Percentiles rank a stretch among this genome's conserved stretches.
Conservation (phyloP, 2,888 invertebrate genomes). For the Chesias legatella region DNA sequence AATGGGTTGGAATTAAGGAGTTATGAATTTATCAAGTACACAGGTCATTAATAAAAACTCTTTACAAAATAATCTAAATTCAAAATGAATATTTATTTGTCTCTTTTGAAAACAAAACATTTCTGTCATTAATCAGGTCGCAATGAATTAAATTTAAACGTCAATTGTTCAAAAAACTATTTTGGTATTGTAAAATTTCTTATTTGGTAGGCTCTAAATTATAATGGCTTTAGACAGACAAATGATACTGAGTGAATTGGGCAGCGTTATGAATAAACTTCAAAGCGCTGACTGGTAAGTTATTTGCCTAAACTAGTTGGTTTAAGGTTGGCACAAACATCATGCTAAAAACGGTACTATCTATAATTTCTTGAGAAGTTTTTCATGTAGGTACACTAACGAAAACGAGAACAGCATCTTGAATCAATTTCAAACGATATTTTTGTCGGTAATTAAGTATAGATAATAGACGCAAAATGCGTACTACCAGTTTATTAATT, state of each 20-base stretch:
- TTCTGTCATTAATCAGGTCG: conserved; percentile 13
- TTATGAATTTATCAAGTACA: too few species aligned
- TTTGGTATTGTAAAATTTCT: conserved; percentile 24
- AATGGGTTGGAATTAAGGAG: too few species aligned
- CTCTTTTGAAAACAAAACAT: conserved; percentile 9
- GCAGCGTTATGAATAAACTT: conserved; percentile 69
- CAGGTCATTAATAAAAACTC: not conserved
- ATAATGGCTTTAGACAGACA: conserved; percentile 66
- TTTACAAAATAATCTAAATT: not conserved
- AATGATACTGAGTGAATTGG: conserved; percentile 65
- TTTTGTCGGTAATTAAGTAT: too few species aligned
- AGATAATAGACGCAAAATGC: not conserved
- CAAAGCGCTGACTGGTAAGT: conserved; percentile 71
- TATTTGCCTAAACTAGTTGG: conserved; percentile 3
- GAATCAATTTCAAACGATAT: too few species aligned
- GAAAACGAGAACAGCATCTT: too few species aligned
- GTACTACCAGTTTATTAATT: not conserved
- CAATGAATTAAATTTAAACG: conserved; percentile 33
- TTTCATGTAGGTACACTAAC: too few species aligned
- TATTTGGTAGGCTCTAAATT: conserved; percentile 23
- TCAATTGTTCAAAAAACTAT: conserved; percentile 13
- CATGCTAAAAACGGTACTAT: too few species aligned
- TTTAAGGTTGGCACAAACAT: too few species aligned
- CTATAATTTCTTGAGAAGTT: too few species aligned
- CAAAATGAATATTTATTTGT: not conserved